Conservation (phyloP, 2,797 vertebrate species). For the Eidolon dupreanum region DNA sequence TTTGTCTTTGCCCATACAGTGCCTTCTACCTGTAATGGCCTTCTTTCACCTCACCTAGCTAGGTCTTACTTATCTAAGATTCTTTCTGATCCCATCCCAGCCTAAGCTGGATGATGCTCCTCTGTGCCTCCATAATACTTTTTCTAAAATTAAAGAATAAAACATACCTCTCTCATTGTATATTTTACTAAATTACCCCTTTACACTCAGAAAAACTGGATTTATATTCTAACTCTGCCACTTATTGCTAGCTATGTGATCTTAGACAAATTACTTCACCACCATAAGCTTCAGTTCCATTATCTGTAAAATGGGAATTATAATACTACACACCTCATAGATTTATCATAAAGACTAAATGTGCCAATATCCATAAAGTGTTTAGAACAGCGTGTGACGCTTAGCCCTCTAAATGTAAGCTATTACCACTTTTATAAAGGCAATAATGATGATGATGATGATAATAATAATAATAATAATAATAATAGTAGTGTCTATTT, state of each 20-base stretch:
- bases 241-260: not conserved
- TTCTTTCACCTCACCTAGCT: accelerated
- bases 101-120: not conserved
- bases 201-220: not conserved
- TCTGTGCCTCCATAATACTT: too few relatives aligned
- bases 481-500: not conserved
- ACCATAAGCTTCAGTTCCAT: not conserved
- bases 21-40: not conserved
- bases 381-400: not conserved
- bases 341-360: accelerated
- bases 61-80: not conserved
- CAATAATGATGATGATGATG: not conserved
- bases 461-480: constrained; percentile 30
- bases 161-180: accelerated
- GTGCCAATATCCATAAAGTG: not conserved
- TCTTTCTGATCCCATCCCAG: not conserved
- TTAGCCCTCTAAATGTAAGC: not conserved
- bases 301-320: not conserved
- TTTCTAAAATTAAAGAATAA: not conserved
- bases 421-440: not conserved
- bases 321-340: not conserved
- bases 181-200: not conserved
- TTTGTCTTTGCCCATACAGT: not conserved
- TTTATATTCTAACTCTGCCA: not conserved
- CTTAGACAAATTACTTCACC: not conserved